A percentile compares a stretch with the other conserved stretches of the same genome.
These are phyloP conservation scores for Psix sp. DNA, from an alignment of 1,140 invertebrate species.

Conservation along the genomic window DNA sequence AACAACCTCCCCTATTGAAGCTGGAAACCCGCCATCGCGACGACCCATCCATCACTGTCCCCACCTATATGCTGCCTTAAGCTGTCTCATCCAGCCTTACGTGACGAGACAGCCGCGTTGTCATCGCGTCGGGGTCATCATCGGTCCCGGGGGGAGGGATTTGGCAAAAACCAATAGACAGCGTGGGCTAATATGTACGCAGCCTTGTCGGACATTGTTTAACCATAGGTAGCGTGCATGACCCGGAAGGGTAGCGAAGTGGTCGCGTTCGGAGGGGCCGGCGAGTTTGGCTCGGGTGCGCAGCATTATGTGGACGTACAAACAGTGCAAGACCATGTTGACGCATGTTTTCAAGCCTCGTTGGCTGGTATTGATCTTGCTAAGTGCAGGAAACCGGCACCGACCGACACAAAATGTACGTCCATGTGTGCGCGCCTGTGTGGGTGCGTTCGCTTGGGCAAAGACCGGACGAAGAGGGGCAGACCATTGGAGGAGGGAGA, in stretches of 20 bases:
- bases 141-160: not conserved
- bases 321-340: slow-evolving; percentile 78
- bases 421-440: slow-evolving; percentile 42
- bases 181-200: slow-evolving; percentile 72
- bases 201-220: slow-evolving; percentile 76
- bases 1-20: not conserved
- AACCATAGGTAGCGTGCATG: slow-evolving; percentile 62
- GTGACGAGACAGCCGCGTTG: slow-evolving; percentile 29
- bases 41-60: slow-evolving; percentile 34
- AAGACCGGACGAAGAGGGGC: slow-evolving; percentile 28
- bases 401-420: slow-evolving; percentile 45
- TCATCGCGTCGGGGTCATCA: slow-evolving; percentile 23
- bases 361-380: slow-evolving; percentile 79
- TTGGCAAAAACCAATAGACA: slow-evolving; percentile 57
- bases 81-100: slow-evolving; percentile 17
- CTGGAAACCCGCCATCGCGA: slow-evolving; percentile 19
- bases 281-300: slow-evolving; percentile 61
- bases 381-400: slow-evolving; percentile 77
- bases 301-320: slow-evolving; percentile 76
- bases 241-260: slow-evolving; percentile 65
- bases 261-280: slow-evolving; percentile 46
- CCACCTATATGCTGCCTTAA: slow-evolving; percentile 6
- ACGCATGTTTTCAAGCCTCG: slow-evolving; percentile 79
- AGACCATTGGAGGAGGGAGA: slow-evolving; percentile 15
- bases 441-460: slow-evolving; percentile 40